Evolutionary conservation across 2,888 invertebrate species (phyloP).

Genomic region (Morpho helenor): DNA sequence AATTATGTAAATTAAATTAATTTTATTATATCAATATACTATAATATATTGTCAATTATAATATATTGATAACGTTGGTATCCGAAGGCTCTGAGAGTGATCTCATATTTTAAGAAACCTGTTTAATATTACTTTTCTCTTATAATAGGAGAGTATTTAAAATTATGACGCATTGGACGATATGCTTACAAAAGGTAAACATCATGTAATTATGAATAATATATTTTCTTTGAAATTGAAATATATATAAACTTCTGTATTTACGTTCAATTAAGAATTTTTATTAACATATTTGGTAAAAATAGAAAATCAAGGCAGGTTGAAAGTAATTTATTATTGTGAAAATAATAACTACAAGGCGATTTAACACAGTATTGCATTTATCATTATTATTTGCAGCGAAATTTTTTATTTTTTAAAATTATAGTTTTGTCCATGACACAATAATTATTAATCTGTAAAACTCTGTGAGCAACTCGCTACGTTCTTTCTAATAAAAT

Average conservation of each 20-base stretch:
- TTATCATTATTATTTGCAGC: background rate
- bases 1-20: no score
- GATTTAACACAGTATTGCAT: background rate
- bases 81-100: constrained; percentile 9
- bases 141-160: no score
- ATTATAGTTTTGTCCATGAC: background rate
- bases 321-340: constrained; percentile 18
- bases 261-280: no score
- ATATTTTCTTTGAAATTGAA: no score
- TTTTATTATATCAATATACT: background rate
- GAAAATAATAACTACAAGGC: constrained; percentile 11
- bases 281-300: no score
- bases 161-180: no score
- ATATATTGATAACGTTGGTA: constrained; percentile 1
- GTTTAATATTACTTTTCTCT: background rate
- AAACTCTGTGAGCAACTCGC: background rate
- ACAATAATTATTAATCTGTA: background rate
- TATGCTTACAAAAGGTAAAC: no score
- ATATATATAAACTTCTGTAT: no score
- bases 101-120: constrained; percentile 25
- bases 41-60: no score
- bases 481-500: constrained; percentile 18
- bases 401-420: background rate
- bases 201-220: no score
- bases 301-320: constrained; percentile 5